Evolutionary conservation across 2,797 vertebrate species (phyloP), one percentile per base, ranked within the genome.

Genomic region (Choloepus didactylus): DNA sequence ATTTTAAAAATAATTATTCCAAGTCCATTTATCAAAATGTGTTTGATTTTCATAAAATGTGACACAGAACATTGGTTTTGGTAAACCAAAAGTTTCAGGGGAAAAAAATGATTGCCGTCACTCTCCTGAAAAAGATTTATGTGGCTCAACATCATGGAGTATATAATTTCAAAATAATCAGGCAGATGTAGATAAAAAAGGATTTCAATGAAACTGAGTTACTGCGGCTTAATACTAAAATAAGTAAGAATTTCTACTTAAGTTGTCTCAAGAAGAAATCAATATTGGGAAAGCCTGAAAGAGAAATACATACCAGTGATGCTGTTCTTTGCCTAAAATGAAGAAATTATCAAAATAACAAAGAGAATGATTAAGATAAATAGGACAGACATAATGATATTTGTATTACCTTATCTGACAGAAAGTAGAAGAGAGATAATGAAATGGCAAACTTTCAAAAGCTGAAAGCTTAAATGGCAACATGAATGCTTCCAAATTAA

Each of bases 141-240:
- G 62, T 56, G 46, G 62, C 46, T 93, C 88, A 92, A 54, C 41
- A 70, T 86, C 82, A 25, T 72, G 46, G 38, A 92, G 27, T 62
- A 67, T n/a, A 29, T 38, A 85, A 86, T 83, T 94, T 97, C 76
- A 92, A 97, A 60, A 93, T 92, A 97, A 79, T 75, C 80, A 96
- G 64, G 3, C 0, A 86, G 38, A 27, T 94, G 51, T 10, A 95
- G n/a, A 88, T 83, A 93, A 69, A 84, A 49, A 97, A 96, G 44
- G 38, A 97, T 93, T 97, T 79, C 82, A 94, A 41, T 87, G 87
- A 95, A 59, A 64, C 9, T 79, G 80, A 46, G 8, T 85, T 89
- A 85, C 62, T 83, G 49, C 15, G 77, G 62, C 95, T 96, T 90
- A 69, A 70, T 84, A 95, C 4, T 70, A 38, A 95, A 84, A 67